A percentile compares a stretch with the other conserved stretches of the same genome.
phyloP scores from a whole-genome alignment of 2,888 invertebrate species.

The Theristus sp. region DNA sequence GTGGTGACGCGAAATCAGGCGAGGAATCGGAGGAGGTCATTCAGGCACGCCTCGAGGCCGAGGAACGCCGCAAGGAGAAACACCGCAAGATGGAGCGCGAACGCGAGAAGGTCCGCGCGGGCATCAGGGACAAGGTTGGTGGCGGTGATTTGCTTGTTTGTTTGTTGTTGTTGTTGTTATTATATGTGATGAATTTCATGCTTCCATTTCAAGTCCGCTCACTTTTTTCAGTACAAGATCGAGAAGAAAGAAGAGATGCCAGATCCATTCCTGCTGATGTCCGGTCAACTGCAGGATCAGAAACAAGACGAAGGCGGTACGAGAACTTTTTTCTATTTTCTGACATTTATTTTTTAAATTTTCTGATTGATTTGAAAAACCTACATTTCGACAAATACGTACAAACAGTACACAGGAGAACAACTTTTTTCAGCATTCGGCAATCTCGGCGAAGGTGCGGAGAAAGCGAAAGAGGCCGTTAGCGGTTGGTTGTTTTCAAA shows the following conservation, averaged over 20 bases:
- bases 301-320: not conserved
- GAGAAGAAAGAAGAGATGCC: constrained; percentile 73
- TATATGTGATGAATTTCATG: not conserved
- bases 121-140: constrained; percentile 88
- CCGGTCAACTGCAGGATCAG: not conserved
- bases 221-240: constrained; percentile 67
- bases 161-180: no score
- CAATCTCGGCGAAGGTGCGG: constrained; percentile 5
- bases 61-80: constrained; percentile 94
- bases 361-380: not conserved
- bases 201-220: not conserved
- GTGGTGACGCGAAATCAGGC: constrained; percentile 11
- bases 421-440: not conserved
- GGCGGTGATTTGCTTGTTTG: no score
- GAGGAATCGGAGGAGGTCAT: constrained; percentile 12
- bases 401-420: not conserved
- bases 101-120: constrained; percentile 94
- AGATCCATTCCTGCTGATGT: constrained; percentile 12
- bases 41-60: constrained; percentile 76
- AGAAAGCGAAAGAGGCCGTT: not conserved
- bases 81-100: constrained; percentile 99
- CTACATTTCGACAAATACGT: not conserved
- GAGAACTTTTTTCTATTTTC: not conserved
- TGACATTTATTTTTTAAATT: not conserved
- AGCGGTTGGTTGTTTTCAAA: constrained; percentile 29